Conservation (phyloP, 2,797 vertebrate genomes). For the Hoplostethus atlanticus region DNA sequence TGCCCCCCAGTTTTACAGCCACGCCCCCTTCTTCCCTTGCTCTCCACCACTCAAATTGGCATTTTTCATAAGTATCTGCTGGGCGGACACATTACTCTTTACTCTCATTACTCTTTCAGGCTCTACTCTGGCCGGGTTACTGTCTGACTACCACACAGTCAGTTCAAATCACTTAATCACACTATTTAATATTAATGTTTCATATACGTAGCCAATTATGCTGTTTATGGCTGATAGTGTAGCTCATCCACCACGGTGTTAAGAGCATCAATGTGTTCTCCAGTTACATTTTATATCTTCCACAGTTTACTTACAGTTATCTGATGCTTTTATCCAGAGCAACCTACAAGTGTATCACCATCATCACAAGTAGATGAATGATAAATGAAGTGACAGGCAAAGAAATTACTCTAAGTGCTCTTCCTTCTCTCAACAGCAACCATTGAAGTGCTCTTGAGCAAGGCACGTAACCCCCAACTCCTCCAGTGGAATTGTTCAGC, state of each 20-base stretch:
- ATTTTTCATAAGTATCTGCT: too few species aligned
- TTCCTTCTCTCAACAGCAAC: slow-evolving; percentile 1
- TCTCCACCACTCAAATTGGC: too few species aligned
- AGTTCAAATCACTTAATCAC: slow-evolving; percentile 3
- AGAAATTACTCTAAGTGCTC: slow-evolving; percentile 20
- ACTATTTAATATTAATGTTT: slow-evolving; percentile 12
- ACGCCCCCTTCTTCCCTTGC: neutral
- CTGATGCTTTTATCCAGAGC: neutral
- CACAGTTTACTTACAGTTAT: slow-evolving; percentile 1
- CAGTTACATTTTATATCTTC: neutral
- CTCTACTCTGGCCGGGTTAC: neutral
- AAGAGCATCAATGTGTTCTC: neutral
- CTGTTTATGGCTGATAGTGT: neutral
- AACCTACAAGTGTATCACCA: neutral
- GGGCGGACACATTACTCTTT: neutral
- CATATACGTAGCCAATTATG: neutral
- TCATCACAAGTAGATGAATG: slow-evolving; percentile 14
- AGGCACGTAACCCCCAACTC: slow-evolving; percentile 14
- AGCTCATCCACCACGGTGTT: neutral
- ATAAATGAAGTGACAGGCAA: slow-evolving; percentile 7
- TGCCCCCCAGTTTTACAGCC: too few species aligned
- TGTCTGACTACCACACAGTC: neutral
- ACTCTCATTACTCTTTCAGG: neutral
- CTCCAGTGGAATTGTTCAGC: neutral
- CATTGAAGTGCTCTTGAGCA: slow-evolving; percentile 17